These are phyloP conservation scores for Molorchus minor DNA, from an alignment of 2,888 invertebrate genomes.

Conservation along the genomic window DNA sequence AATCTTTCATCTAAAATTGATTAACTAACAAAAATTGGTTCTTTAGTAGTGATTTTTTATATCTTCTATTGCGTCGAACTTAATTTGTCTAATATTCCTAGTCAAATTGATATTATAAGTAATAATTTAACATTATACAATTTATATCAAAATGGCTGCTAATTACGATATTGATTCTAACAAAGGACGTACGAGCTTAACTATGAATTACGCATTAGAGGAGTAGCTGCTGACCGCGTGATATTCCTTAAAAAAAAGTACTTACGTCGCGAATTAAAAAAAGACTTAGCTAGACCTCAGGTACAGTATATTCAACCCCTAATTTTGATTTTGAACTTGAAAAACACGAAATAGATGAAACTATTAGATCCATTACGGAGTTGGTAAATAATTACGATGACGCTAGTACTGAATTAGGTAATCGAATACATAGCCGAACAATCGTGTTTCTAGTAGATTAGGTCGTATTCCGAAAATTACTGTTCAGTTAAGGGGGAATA, in stretches of 20 bases:
- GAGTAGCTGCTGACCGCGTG: constrained; percentile 6
- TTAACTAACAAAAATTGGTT: too few relatives aligned
- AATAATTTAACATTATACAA: too few relatives aligned
- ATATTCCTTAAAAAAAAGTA: constrained; percentile 5
- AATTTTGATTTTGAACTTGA: too few relatives aligned
- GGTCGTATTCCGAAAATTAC: neutral
- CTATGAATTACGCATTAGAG: constrained; percentile 13
- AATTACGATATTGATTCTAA: constrained; percentile 5
- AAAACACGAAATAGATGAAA: too few relatives aligned
- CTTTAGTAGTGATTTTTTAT: too few relatives aligned
- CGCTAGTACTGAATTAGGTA: too few relatives aligned
- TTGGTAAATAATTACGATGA: too few relatives aligned
- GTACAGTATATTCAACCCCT: constrained; percentile 3
- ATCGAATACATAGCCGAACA: constrained; percentile 1
- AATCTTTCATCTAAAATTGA: too few relatives aligned
- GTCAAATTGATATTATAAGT: too few relatives aligned
- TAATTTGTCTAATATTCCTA: too few relatives aligned
- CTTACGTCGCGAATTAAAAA: constrained; percentile 16
- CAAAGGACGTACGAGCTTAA: constrained; percentile 9
- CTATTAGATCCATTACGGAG: too few relatives aligned
- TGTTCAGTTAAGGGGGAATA: neutral
- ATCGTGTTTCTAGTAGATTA: neutral
- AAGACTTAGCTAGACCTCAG: constrained; percentile 4
- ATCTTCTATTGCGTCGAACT: too few relatives aligned
- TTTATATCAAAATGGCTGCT: neutral